A percentile compares a stretch with the other conserved stretches of the same genome.
Evolutionary conservation across 2,113 vertebrate species (phyloP).

Genomic region (Mystacornis crossleyi): DNA sequence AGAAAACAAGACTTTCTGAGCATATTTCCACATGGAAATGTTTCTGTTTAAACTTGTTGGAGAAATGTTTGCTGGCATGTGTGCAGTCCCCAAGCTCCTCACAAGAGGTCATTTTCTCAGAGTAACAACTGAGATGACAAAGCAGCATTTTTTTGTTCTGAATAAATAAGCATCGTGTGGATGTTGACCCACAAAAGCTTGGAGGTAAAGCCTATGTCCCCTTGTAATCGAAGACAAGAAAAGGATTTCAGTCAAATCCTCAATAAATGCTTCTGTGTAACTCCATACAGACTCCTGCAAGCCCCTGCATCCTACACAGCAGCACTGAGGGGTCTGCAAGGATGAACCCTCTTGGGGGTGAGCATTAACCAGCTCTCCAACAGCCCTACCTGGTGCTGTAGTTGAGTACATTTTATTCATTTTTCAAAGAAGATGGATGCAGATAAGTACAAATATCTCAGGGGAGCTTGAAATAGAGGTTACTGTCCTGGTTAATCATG

Average conservation of each 20-base stretch:
- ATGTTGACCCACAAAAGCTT: not conserved
- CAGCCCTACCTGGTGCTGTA: not conserved
- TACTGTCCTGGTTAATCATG: not conserved
- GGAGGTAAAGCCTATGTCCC: not conserved
- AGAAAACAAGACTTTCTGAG: constrained; percentile 49
- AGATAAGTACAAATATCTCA: not conserved
- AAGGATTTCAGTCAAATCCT: not conserved
- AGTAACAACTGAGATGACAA: not conserved
- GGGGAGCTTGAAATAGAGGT: not conserved
- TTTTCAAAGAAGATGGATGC: not conserved
- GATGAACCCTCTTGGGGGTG: not conserved
- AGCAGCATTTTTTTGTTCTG: not conserved
- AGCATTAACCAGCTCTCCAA: not conserved
- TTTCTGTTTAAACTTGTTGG: constrained; percentile 30
- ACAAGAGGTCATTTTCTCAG: constrained; percentile 25
- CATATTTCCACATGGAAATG: constrained; percentile 13
- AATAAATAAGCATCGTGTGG: not conserved
- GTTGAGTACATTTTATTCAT: not conserved
- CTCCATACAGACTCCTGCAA: not conserved
- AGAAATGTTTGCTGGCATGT: constrained; percentile 25
- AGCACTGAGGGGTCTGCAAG: not conserved
- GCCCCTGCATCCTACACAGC: not conserved
- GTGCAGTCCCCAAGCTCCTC: constrained; percentile 14
- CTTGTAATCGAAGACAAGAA: not conserved
- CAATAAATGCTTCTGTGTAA: not conserved